Base-by-base conservation (phyloP, 64 coral and sea anemone genomes). In the Montipora cactus region DNA sequence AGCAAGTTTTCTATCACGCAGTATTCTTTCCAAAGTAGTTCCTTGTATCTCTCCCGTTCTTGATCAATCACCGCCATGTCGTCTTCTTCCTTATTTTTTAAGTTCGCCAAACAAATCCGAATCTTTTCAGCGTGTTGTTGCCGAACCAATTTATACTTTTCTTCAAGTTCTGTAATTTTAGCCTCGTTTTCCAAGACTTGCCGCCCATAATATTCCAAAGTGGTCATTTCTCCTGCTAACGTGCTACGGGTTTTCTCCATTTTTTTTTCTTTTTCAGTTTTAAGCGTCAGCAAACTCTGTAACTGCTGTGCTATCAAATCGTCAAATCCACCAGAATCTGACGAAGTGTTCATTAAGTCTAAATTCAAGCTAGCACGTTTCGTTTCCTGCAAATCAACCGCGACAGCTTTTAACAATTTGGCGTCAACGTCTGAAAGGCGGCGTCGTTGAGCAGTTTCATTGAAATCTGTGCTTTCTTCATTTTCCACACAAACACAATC, bases 101-200 rank as follows among this genome's bases (percentile, higher is more conserved):
- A 77, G 80, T 77, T 92, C 45, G 94, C 93, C 55, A 98, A 68
- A 92, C 89, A 95, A 18, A 78, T 37, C 15, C 88, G 83, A 76
- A 95, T 83, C 23, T 95, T 98, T 8, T 94, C 92, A 3, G 80
- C 72, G 49, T 98, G 96, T 67, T 95, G 91, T 74, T 89, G 76
- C 10, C 91, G 28, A 44, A 83, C 78, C 8, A 48, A 25, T 9
- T 81, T 95, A 78, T 76, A 95, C 20, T 49, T 47, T 18, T 84
- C 61, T 53, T 82, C 85, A 1, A 95, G 83, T 90, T 87, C 76
- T 47, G 88, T 79, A 58, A 98, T 81, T 53, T 89, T 94, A 45
- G 82, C 93, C 67, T 98, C 96, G 67, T 91, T 98, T 89, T 94
- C 87, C 45, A 91, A 79, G 20, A 92, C 47, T 76, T 98, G 85